Base-by-base conservation (phyloP, 2,888 invertebrate genomes). In the Caradrina kadenii region DNA sequence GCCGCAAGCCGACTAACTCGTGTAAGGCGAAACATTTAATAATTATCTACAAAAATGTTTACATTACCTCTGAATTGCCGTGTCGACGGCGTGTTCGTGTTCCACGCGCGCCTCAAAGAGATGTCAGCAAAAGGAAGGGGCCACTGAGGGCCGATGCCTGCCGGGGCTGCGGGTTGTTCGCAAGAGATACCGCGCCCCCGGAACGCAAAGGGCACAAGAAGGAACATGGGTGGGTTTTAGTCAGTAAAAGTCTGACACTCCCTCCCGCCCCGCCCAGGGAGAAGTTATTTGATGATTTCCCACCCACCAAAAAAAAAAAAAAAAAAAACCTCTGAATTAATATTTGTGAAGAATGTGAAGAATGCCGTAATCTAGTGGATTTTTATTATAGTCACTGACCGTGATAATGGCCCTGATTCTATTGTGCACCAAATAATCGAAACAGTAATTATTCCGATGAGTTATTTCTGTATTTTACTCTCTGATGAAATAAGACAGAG, bases 41-140 rank as follows among this genome's bases (percentile, higher is more conserved):
- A 69, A 80, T 81, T 72, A 70, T 73, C 52, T 17, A 56, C 63
- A 65, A 74, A 81, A 80, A 76, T 71, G 55, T 71, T 79, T 60
- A 17, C 55, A 76, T 70, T 81, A 66, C 59, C 31, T 11, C 63
- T 71, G 42, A 74, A 63, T 58, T 61, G n/a, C n/a, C n/a, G n/a
- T n/a, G n/a, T n/a, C n/a, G n/a, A n/a, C n/a, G n/a, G n/a, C n/a
- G n/a, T n/a, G n/a, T n/a, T n/a, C n/a, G n/a, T n/a, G n/a, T n/a
- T n/a, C n/a, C n/a, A n/a, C n/a, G n/a, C n/a, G n/a, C n/a, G n/a
- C n/a, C n/a, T n/a, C n/a, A n/a, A n/a, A n/a, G n/a, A n/a, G n/a
- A n/a, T n/a, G n/a, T n/a, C n/a, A n/a, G n/a, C n/a, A n/a, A n/a
- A n/a, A n/a, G n/a, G n/a, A n/a, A n/a, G n/a, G n/a, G n/a, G n/a